Percentiles rank a stretch among this genome's conserved stretches.
phyloP scores from a whole-genome alignment of 2,888 invertebrate species.

The Shargacucullia verbasci region DNA sequence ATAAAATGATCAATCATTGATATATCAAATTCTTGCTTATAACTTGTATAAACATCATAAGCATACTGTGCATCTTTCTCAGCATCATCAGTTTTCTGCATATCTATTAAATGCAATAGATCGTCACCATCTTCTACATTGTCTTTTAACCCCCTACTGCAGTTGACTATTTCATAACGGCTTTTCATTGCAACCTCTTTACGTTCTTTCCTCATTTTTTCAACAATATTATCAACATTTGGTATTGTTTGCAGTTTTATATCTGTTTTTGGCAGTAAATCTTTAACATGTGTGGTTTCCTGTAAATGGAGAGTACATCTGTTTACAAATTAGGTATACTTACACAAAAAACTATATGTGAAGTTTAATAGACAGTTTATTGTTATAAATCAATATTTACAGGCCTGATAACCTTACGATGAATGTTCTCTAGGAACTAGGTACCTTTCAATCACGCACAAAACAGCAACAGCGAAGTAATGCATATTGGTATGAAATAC shows the following conservation, averaged over 20 bases:
- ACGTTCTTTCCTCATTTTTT: constrained; percentile 79
- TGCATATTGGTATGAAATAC: too few species aligned
- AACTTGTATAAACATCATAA: constrained; percentile 82
- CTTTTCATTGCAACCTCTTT: constrained; percentile 73
- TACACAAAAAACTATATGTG: too few species aligned
- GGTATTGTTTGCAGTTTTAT: constrained; percentile 70
- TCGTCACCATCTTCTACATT: constrained; percentile 53
- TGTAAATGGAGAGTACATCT: constrained; percentile 49
- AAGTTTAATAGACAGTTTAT: too few species aligned
- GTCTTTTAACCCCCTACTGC: constrained; percentile 75
- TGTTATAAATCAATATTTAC: too few species aligned
- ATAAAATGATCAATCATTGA: constrained; percentile 81
- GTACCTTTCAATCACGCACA: too few species aligned
- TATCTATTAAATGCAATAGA: constrained; percentile 75
- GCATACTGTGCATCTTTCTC: constrained; percentile 73
- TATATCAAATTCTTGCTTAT: constrained; percentile 79
- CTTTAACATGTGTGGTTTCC: constrained; percentile 76
- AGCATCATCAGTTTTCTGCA: constrained; percentile 68
- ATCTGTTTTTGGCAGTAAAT: constrained; percentile 71
- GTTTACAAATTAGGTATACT: too few species aligned
- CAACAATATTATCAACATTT: constrained; percentile 75
- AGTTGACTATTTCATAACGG: constrained; percentile 82
- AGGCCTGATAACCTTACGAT: too few species aligned
- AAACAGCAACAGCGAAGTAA: too few species aligned
- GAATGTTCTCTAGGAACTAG: too few species aligned